Percentiles rank a stretch among this genome's conserved stretches.
These are phyloP conservation scores for Myanophis thanlyinensis DNA, from an alignment of 2,113 vertebrate species.

Conservation along the genomic window DNA sequence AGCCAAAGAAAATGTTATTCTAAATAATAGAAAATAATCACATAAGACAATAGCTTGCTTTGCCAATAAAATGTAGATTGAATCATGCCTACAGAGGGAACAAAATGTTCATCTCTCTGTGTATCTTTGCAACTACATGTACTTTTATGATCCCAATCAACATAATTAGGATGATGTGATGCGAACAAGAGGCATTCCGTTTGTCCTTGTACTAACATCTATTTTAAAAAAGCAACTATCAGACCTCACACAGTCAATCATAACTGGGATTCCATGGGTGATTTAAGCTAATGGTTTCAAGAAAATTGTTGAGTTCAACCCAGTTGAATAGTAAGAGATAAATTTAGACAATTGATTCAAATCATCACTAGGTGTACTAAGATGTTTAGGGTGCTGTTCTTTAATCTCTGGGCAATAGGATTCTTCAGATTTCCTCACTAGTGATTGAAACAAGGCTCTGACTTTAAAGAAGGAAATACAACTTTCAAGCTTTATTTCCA, in stretches of 20 bases:
- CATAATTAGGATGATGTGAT: constrained; percentile 80
- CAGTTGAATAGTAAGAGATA: background rate
- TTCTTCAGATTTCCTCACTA: background rate
- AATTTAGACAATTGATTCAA: background rate
- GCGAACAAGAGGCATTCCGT: constrained; percentile 70
- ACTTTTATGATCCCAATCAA: constrained; percentile 71
- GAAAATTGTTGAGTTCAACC: background rate
- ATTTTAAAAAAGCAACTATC: background rate
- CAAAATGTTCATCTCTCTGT: constrained; percentile 55
- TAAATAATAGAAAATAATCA: constrained; percentile 70
- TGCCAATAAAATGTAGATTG: constrained; percentile 61
- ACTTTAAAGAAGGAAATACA: background rate
- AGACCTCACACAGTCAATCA: constrained; percentile 12
- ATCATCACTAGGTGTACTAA: background rate
- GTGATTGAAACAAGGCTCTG: background rate
- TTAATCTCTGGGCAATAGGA: background rate
- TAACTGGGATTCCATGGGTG: background rate
- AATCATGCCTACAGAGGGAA: constrained; percentile 58
- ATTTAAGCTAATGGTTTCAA: background rate
- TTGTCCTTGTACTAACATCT: constrained; percentile 58
- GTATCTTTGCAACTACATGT: constrained; percentile 66
- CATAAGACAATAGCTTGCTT: constrained; percentile 59
- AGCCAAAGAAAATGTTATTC: constrained; percentile 65
- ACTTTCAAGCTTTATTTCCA: background rate
- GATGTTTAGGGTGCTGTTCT: background rate